Conservation (phyloP, 2,888 invertebrate species). For the Miltochrista miniata region DNA sequence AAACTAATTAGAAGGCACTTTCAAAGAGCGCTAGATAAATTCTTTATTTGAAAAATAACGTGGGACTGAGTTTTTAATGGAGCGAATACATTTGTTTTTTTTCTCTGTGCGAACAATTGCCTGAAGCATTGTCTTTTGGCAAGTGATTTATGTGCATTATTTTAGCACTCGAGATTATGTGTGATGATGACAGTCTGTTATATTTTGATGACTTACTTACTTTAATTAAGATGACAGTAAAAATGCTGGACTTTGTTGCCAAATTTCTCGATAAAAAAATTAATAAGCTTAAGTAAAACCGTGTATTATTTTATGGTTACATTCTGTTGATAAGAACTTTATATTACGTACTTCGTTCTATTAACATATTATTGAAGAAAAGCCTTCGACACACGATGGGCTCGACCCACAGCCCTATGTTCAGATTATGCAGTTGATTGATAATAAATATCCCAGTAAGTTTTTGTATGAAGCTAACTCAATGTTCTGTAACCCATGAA, state of each 20-base stretch:
- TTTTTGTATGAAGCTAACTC: no score
- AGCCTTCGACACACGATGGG: slow-evolving; percentile 86
- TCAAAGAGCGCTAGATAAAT: slow-evolving; percentile 10
- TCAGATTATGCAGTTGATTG: slow-evolving; percentile 95
- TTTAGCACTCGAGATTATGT: background rate
- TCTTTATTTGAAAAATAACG: slow-evolving; percentile 38
- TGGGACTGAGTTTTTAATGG: slow-evolving; percentile 43
- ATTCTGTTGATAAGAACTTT: no score
- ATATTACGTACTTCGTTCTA: no score
- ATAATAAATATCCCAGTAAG: slow-evolving; percentile 92
- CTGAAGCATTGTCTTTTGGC: slow-evolving; percentile 16
- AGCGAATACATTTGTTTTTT: slow-evolving; percentile 29
- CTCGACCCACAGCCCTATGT: slow-evolving; percentile 97
- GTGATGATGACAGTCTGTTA: no score
- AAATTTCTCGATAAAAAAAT: no score
- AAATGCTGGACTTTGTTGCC: no score
- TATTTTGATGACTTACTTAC: no score
- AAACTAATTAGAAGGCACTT: slow-evolving; percentile 60
- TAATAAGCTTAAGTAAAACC: no score
- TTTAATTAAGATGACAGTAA: no score
- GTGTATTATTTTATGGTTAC: no score
- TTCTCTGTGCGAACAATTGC: slow-evolving; percentile 28
- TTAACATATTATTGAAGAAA: slow-evolving; percentile 60
- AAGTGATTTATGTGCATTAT: slow-evolving; percentile 11
- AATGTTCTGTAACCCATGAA: no score